Evolutionary conservation across 2,888 invertebrate species (phyloP).

Genomic region (Catocala nupta): DNA sequence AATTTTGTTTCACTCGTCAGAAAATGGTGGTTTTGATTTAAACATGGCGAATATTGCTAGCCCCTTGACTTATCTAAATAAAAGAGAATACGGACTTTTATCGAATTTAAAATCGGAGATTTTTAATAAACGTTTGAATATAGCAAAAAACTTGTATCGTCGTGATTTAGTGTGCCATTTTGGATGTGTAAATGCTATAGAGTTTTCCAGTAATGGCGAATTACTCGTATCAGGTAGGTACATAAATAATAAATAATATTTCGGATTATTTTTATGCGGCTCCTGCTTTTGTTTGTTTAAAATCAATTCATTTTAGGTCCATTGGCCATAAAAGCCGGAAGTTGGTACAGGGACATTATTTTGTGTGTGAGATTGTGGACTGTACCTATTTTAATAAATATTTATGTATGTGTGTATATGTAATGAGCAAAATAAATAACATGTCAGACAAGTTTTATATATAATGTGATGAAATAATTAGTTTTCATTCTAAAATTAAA

Average conservation of each 20-base stretch:
- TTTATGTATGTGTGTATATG: too few relatives aligned
- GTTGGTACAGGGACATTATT: too few relatives aligned
- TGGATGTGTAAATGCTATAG: constrained; percentile 98
- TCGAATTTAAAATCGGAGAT: constrained; percentile 88
- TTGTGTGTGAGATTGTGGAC: too few relatives aligned
- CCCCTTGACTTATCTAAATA: constrained; percentile 87
- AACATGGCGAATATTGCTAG: constrained; percentile 85
- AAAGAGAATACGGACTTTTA: constrained; percentile 88
- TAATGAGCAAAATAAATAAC: too few relatives aligned
- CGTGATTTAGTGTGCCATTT: constrained; percentile 96
- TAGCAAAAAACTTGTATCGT: constrained; percentile 92
- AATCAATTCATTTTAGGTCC: too few relatives aligned
- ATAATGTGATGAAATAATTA: too few relatives aligned
- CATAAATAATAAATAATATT: constrained; percentile 54
- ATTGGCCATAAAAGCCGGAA: too few relatives aligned
- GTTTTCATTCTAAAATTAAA: too few relatives aligned
- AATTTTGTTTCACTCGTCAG: constrained; percentile 65
- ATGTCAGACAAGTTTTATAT: too few relatives aligned
- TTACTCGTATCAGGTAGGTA: constrained; percentile 97
- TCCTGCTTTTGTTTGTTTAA: neutral
- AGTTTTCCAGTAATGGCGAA: constrained; percentile 96
- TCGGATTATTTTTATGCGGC: neutral
- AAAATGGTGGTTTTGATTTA: constrained; percentile 79
- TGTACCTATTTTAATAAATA: too few relatives aligned
- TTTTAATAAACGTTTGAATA: constrained; percentile 88